phyloP scores from a whole-genome alignment of 1,140 invertebrate genomes.

The Heliconius eleuchia region DNA sequence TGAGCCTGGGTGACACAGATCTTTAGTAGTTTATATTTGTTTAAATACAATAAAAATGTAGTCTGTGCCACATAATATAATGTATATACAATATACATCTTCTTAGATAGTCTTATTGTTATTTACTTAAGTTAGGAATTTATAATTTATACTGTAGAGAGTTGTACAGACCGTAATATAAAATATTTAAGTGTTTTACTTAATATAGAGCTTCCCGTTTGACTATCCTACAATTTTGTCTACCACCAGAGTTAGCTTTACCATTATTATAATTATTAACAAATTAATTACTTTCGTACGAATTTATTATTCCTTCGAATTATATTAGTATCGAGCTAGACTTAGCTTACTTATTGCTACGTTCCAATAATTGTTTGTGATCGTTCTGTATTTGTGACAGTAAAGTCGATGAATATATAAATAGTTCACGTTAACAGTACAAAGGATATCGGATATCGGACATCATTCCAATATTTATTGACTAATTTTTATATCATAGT shows the following conservation, averaged over 20 bases:
- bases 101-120: conserved; percentile 75
- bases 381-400: conserved; percentile 26
- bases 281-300: conserved; percentile 28
- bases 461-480: conserved; percentile 8
- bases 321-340: conserved; percentile 7
- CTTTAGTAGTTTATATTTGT: conserved; percentile 28
- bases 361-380: conserved; percentile 24
- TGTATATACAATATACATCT: conserved; percentile 77
- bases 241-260: conserved; percentile 52
- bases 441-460: conserved; percentile 7
- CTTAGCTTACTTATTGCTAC: not conserved
- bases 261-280: conserved; percentile 28
- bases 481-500: conserved; percentile 8
- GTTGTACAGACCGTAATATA: conserved; percentile 65
- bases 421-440: conserved; percentile 25
- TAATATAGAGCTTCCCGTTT: conserved; percentile 73
- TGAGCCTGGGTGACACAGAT: conserved; percentile 14
- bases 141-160: conserved; percentile 73
- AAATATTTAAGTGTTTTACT: conserved; percentile 67
- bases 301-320: conserved; percentile 25
- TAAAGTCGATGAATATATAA: not conserved
- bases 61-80: conserved; percentile 73
- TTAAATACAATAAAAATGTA: conserved; percentile 47
- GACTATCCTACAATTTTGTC: conserved; percentile 60
- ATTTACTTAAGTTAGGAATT: conserved; percentile 72